Evolutionary conservation across 2,888 invertebrate genomes (phyloP).

Genomic region (Andrena trimmerana): DNA sequence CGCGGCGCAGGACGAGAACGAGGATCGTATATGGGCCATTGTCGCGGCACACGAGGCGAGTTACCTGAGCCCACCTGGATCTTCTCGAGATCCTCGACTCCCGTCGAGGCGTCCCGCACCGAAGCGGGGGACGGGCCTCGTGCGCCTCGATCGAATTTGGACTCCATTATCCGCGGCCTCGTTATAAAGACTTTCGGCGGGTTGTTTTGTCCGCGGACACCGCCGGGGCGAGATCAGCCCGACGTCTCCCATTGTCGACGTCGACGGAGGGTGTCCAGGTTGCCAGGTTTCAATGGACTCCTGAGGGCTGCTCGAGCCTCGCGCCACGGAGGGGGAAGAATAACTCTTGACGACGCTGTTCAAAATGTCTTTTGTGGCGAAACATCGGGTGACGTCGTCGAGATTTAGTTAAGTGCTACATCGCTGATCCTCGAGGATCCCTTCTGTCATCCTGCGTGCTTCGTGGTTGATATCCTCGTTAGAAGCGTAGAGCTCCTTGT

Average conservation of each 20-base stretch:
- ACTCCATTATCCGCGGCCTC: conserved; percentile 49
- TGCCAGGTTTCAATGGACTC: conserved; percentile 51
- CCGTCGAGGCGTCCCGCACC: background rate
- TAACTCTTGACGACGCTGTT: conserved; percentile 53
- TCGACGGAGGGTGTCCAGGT: conserved; percentile 43
- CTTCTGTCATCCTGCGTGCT: background rate
- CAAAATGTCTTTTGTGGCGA: conserved; percentile 48
- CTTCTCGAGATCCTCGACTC: conserved; percentile 19
- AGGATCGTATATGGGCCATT: conserved; percentile 49
- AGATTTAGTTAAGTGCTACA: conserved; percentile 32
- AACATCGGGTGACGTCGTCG: conserved; percentile 37
- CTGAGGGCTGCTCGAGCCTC: conserved; percentile 30
- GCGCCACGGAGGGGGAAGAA: conserved; percentile 24
- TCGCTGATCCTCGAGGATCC: conserved; percentile 31
- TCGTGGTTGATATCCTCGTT: conserved; percentile 21
- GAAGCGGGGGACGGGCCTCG: background rate
- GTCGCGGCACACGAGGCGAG: conserved; percentile 37
- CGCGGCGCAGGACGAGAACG: conserved; percentile 42
- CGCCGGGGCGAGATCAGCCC: conserved; percentile 59
- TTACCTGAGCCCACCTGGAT: conserved; percentile 52
- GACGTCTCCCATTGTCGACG: conserved; percentile 62
- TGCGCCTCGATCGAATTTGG: conserved; percentile 47
- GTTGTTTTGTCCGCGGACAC: conserved; percentile 62
- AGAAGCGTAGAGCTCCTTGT: background rate
- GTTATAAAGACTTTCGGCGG: conserved; percentile 51